Evolutionary conservation across 2,888 invertebrate genomes (phyloP).

Genomic region (Hirtodrosophila alboralis): DNA sequence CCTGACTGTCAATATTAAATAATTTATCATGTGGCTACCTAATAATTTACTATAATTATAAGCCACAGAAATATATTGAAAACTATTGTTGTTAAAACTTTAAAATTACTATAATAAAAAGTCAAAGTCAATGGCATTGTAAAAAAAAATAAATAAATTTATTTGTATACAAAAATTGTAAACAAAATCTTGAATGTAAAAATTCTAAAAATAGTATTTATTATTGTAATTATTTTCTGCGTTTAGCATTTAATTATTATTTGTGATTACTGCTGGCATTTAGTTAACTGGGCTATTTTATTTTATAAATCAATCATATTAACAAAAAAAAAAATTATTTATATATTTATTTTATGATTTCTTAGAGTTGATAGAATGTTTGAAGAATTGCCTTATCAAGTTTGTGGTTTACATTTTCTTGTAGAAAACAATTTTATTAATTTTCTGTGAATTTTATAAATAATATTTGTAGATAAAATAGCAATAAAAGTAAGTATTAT

Average conservation of each 20-base stretch:
- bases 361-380: too few relatives aligned
- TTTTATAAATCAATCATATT: too few relatives aligned
- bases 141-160: too few relatives aligned
- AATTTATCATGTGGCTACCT: slow-evolving; percentile 18
- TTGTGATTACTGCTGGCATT: slow-evolving; percentile 16
- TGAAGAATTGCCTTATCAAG: too few relatives aligned
- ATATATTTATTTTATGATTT: too few relatives aligned
- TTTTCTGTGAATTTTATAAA: too few relatives aligned
- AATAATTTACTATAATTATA: slow-evolving; percentile 43
- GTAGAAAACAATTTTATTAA: too few relatives aligned
- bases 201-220: slow-evolving; percentile 3
- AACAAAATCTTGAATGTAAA: slow-evolving; percentile 20
- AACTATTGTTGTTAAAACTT: neutral
- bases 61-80: slow-evolving; percentile 4
- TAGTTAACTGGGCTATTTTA: neutral
- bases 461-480: too few relatives aligned
- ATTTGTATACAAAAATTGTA: slow-evolving; percentile 9
- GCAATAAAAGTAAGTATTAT: too few relatives aligned
- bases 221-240: slow-evolving; percentile 37
- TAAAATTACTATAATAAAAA: slow-evolving; percentile 30
- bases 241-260: slow-evolving; percentile 22
- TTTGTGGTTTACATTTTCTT: too few relatives aligned
- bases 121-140: slow-evolving; percentile 49
- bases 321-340: too few relatives aligned
- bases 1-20: slow-evolving; percentile 10